Evolutionary conservation across 2,113 vertebrate genomes (phyloP).

Genomic region (Uria lomvia): DNA sequence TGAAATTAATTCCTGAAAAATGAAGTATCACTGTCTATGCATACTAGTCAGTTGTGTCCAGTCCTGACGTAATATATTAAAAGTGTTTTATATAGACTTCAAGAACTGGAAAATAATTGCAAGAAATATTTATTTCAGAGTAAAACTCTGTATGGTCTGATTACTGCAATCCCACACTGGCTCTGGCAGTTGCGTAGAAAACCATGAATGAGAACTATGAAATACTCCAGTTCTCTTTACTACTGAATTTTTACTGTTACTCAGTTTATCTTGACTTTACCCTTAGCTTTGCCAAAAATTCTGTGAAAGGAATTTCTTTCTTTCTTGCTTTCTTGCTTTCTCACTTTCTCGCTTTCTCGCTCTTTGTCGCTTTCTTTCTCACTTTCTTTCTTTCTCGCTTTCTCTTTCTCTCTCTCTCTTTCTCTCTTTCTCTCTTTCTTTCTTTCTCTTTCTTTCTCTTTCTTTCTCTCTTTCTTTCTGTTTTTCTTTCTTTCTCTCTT

Average conservation of each 20-base stretch:
- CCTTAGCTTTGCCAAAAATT: slow-evolving; percentile 22
- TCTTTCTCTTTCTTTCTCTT: too few relatives aligned
- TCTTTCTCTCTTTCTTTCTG: too few relatives aligned
- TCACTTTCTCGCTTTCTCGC: not conserved
- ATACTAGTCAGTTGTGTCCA: not conserved
- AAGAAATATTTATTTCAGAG: not conserved
- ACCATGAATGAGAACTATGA: not conserved
- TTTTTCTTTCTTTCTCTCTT: too few relatives aligned
- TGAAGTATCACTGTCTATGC: not conserved
- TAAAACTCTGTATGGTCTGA: not conserved
- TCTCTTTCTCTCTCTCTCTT: too few relatives aligned
- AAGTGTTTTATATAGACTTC: not conserved
- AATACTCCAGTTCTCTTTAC: not conserved
- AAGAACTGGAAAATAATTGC: not conserved
- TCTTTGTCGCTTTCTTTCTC: too few relatives aligned
- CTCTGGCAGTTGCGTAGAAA: not conserved
- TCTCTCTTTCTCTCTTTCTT: too few relatives aligned
- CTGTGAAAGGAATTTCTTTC: not conserved
- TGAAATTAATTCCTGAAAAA: not conserved
- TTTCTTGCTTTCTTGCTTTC: too few relatives aligned
- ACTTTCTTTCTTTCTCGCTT: not conserved
- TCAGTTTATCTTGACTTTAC: not conserved
- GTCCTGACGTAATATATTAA: not conserved
- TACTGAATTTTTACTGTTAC: not conserved
- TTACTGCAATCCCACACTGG: not conserved